phyloP scores from a whole-genome alignment of 1,140 invertebrate genomes.

The Centruroides vittatus region DNA sequence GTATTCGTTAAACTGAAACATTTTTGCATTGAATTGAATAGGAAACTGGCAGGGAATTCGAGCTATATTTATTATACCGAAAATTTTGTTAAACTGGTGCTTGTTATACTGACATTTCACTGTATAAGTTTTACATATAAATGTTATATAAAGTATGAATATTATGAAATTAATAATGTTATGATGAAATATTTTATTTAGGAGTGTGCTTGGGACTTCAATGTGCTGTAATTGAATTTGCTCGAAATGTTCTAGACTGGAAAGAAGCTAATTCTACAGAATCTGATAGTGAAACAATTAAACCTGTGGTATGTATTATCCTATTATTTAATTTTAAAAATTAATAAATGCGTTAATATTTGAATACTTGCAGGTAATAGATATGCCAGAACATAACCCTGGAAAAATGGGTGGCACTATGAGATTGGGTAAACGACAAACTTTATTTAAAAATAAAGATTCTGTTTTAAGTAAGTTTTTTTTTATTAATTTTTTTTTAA shows the following conservation, averaged over 20 bases:
- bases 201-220: slow-evolving; percentile 93
- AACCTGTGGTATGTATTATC: slow-evolving; percentile 45
- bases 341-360: not conserved
- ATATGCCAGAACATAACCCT: slow-evolving; percentile 96
- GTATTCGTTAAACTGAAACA: too few relatives aligned
- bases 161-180: too few relatives aligned
- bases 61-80: too few relatives aligned
- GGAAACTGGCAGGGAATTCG: too few relatives aligned
- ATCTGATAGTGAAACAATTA: slow-evolving; percentile 50
- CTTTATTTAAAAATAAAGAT: slow-evolving; percentile 51
- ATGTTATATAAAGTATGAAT: too few relatives aligned
- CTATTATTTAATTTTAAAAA: too few relatives aligned
- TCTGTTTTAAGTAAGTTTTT: slow-evolving; percentile 51
- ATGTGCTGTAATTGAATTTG: slow-evolving; percentile 91
- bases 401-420: slow-evolving; percentile 94
- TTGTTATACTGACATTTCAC: too few relatives aligned
- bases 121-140: too few relatives aligned
- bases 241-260: slow-evolving; percentile 60
- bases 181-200: slow-evolving; percentile 9
- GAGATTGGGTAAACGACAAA: slow-evolving; percentile 83
- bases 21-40: too few relatives aligned
- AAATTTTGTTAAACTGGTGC: too few relatives aligned
- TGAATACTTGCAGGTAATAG: slow-evolving; percentile 48
- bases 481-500: not conserved
- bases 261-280: slow-evolving; percentile 77